Conservation (phyloP, 37 sponge, comb jelly and placozoan species). For the Mnemiopsis leidyi region DNA sequence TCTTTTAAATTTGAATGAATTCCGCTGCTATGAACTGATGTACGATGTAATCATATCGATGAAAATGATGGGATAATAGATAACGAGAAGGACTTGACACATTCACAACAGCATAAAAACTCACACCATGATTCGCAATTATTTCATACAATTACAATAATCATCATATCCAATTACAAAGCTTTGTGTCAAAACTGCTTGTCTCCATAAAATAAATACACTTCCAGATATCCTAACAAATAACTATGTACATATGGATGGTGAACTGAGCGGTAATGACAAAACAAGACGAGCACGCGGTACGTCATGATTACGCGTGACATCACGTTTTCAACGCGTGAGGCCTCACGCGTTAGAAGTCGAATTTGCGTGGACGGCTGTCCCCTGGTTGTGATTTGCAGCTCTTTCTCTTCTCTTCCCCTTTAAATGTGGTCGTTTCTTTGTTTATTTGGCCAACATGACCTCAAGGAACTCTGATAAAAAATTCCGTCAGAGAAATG, state of each 20-base stretch:
- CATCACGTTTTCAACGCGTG: not conserved
- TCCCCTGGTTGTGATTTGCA: not conserved
- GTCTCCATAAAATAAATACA: not conserved
- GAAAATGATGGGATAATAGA: no score
- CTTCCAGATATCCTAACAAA: not conserved
- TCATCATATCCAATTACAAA: not conserved
- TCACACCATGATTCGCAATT: not conserved
- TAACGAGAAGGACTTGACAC: no score
- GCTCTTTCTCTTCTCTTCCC: not conserved
- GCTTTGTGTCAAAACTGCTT: not conserved
- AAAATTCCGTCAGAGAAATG: no score
- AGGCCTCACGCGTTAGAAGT: not conserved
- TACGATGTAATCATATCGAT: no score
- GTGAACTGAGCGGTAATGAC: not conserved
- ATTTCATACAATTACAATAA: not conserved
- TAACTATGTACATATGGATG: not conserved
- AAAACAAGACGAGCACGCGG: no score
- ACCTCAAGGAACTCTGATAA: constrained; percentile 57
- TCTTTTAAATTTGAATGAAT: not conserved
- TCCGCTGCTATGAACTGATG: no score
- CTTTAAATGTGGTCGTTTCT: not conserved
- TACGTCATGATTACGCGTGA: no score
- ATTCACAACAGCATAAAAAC: not conserved
- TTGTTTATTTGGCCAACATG: constrained; percentile 51
- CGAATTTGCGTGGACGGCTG: not conserved